Evolutionary conservation across 1,140 invertebrate species (phyloP), one percentile per base, ranked within the genome.

Genomic region (Plectrocnemia conspersa): DNA sequence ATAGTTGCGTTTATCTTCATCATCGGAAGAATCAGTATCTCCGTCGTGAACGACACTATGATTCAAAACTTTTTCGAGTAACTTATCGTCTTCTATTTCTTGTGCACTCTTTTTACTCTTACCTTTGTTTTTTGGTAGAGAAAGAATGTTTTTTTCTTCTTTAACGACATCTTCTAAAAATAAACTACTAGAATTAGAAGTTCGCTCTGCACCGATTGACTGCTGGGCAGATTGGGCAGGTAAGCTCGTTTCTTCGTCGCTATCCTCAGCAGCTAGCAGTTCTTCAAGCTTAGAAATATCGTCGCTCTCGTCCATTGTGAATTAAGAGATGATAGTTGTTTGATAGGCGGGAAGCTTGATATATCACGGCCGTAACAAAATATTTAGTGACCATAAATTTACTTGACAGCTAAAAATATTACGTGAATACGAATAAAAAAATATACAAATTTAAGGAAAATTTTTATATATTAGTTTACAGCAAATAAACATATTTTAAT

Each of bases 1-100:
- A 18, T 85, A 77, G 68, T 86, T 82, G 64, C 81, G 77, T 56
- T 79, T 82, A 47, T 85, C 84, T 71, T 92, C 88, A 55, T 90
- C 88, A 64, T 91, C 88, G 1, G 87, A 89, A 18, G 85, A 88
- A 68, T 89, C 84, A 1, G 77, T 78, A 53, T 82, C 79, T 18
- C 82, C 81, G 40, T 66, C 69, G 54, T 82, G 81, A 42, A 83
- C 61, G 42, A 68, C 64, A 61, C 75, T 82, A 23, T 38, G 19
- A 7, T 32, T n/a, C n/a, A n/a, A n/a, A n/a, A n/a, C 13, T 6
- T 45, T 45, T 42, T 42, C 16, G 13, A 13, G 6, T 7, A 36
- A 6, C 29, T 5, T 29, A 13, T 35, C 9, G 13, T n/a, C n/a
- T 11, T 13, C 27, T 15, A 45, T 16, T 7, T 21, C 11, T 1